Evolutionary conservation across 1,140 invertebrate species (phyloP).

Genomic region (Leptestheria dahalacensis): DNA sequence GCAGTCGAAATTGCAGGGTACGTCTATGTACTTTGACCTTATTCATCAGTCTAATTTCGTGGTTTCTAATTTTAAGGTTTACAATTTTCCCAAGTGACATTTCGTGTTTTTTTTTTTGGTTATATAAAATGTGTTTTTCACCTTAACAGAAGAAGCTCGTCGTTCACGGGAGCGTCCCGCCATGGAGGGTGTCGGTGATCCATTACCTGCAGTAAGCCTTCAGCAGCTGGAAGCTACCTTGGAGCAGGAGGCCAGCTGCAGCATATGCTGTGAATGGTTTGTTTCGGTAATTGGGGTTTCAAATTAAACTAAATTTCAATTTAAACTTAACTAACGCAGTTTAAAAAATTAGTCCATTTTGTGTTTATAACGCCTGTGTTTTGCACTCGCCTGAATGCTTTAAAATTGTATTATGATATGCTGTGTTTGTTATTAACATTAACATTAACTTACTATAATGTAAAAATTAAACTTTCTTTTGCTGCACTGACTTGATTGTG

Average conservation of each 20-base stretch:
- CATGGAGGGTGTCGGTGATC: not conserved
- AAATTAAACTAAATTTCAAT: not conserved
- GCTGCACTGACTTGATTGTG: too few species aligned
- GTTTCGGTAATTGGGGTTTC: not conserved
- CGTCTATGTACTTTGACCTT: not conserved
- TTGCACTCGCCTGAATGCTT: too few species aligned
- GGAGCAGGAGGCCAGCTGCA: not conserved
- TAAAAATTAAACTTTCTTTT: too few species aligned
- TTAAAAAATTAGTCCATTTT: not conserved
- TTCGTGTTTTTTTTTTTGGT: not conserved
- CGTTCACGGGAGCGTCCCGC: not conserved
- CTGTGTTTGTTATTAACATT: too few species aligned
- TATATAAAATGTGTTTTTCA: not conserved
- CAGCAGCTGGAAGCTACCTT: not conserved
- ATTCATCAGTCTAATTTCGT: not conserved
- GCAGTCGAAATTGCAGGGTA: not conserved
- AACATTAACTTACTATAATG: too few species aligned
- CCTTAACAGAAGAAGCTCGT: not conserved
- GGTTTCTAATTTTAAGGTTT: not conserved
- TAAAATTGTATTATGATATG: too few species aligned
- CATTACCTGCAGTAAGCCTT: not conserved
- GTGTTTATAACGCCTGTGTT: too few species aligned
- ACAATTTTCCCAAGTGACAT: not conserved
- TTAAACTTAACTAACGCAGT: not conserved
- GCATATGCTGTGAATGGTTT: not conserved